These are phyloP conservation scores for Phylloscopus whistleri DNA, from an alignment of 2,113 vertebrate species.

Conservation along the genomic window DNA sequence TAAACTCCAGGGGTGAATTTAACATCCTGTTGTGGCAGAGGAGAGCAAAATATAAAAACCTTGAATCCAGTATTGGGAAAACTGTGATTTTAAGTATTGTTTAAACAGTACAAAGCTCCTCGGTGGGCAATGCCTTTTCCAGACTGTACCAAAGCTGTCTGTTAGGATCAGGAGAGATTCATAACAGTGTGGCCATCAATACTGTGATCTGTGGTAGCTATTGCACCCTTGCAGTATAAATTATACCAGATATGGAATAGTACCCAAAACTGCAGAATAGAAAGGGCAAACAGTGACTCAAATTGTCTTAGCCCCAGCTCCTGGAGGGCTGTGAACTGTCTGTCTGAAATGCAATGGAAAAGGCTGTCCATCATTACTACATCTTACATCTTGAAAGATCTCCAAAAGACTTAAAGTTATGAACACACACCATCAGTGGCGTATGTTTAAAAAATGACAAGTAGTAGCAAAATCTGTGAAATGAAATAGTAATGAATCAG, in stretches of 20 bases:
- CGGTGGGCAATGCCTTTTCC: not conserved
- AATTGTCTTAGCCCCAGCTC: not conserved
- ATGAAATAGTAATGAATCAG: not conserved
- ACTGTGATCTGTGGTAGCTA: not conserved
- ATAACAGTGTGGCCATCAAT: not conserved
- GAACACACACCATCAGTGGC: not conserved
- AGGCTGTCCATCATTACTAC: not conserved
- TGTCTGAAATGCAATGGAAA: not conserved
- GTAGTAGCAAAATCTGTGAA: not conserved
- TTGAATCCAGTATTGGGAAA: not conserved
- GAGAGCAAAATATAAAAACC: not conserved
- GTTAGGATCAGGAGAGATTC: not conserved
- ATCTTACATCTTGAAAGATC: not conserved
- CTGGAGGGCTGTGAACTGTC: not conserved
- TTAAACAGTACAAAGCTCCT: not conserved
- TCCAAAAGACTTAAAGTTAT: not conserved
- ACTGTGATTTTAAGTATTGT: not conserved
- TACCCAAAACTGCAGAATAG: not conserved
- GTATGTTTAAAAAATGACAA: not conserved
- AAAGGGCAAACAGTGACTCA: not conserved
- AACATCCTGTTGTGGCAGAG: not conserved
- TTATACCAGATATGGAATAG: not conserved
- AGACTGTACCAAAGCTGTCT: not conserved
- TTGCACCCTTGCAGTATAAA: not conserved
- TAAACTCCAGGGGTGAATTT: not conserved